phyloP scores from a whole-genome alignment of 64 coral and sea anemone genomes.

The Orbicella faveolata region DNA sequence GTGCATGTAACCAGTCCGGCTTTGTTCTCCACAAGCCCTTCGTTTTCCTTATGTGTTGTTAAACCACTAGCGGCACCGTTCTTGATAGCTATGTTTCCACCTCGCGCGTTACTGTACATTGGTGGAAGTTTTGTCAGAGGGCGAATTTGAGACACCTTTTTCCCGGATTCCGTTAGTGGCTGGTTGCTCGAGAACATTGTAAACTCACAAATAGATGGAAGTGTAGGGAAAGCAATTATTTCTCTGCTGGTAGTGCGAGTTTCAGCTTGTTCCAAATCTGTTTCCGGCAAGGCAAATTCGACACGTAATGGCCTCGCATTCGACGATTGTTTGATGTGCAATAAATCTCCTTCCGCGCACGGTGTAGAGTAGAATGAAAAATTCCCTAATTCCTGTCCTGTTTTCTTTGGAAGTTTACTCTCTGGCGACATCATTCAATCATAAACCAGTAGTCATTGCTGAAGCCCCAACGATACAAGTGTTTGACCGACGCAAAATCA shows the following conservation, averaged over 20 bases:
- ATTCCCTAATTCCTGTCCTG: not conserved
- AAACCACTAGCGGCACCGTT: not conserved
- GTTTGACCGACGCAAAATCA: not conserved
- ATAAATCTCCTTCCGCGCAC: not conserved
- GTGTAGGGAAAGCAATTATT: not conserved
- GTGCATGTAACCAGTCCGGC: conserved; percentile 3
- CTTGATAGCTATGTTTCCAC: not conserved
- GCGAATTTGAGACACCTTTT: not conserved
- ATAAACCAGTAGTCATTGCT: not conserved
- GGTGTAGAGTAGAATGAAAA: not conserved
- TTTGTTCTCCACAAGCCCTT: not conserved
- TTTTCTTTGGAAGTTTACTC: not conserved
- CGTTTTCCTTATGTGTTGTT: not conserved
- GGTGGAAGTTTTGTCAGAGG: conserved; percentile 26
- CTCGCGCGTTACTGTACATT: not conserved
- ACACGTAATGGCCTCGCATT: not conserved
- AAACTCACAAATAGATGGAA: conserved; percentile 46
- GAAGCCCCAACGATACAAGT: not conserved
- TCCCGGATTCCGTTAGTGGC: not conserved
- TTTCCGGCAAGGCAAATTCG: not conserved
- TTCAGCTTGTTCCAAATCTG: not conserved
- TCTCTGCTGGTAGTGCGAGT: not conserved
- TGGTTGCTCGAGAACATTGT: conserved; percentile 20
- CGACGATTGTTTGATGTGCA: not conserved
- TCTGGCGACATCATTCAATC: not conserved